Evolutionary conservation across 35 echinoderm and acorn worm species (phyloP).

Genomic region (Heliocidaris tuberculata): DNA sequence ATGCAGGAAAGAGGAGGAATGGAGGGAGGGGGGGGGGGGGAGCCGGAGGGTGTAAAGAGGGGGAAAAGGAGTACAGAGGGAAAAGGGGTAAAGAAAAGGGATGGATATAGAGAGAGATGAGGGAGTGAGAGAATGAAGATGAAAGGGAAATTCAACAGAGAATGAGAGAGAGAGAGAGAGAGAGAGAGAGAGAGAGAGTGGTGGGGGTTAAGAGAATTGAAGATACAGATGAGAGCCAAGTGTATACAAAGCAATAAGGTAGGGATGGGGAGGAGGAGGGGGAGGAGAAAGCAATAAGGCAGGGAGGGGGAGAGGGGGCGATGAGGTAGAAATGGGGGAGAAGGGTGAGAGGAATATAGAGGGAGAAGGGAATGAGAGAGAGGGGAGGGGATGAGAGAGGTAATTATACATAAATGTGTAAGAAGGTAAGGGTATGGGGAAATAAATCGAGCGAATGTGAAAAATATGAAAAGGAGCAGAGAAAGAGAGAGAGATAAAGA

Average conservation of each 20-base stretch:
- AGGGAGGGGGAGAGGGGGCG: not conserved
- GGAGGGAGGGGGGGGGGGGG: not conserved
- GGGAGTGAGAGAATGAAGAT: not conserved
- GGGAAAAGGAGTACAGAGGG: not conserved
- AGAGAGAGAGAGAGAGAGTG: not conserved
- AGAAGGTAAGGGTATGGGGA: no score
- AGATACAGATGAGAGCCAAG: not conserved
- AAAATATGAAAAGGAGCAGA: no score
- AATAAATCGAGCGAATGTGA: no score
- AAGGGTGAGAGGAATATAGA: no score
- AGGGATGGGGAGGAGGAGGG: not conserved
- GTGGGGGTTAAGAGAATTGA: not conserved
- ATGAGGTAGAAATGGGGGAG: not conserved
- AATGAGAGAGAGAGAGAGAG: slow-evolving; percentile 13
- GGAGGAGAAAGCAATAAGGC: no score
- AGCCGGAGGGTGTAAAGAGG: not conserved
- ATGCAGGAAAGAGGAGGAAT: not conserved
- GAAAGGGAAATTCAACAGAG: not conserved
- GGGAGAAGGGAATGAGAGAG: no score
- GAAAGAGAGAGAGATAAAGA: not conserved
- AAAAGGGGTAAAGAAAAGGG: not conserved
- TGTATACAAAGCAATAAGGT: not conserved
- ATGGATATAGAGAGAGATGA: not conserved
- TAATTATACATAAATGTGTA: no score
- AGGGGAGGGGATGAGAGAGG: no score